Evolutionary conservation across 2,797 vertebrate genomes (phyloP).

Genomic region (Cossypha heuglini): DNA sequence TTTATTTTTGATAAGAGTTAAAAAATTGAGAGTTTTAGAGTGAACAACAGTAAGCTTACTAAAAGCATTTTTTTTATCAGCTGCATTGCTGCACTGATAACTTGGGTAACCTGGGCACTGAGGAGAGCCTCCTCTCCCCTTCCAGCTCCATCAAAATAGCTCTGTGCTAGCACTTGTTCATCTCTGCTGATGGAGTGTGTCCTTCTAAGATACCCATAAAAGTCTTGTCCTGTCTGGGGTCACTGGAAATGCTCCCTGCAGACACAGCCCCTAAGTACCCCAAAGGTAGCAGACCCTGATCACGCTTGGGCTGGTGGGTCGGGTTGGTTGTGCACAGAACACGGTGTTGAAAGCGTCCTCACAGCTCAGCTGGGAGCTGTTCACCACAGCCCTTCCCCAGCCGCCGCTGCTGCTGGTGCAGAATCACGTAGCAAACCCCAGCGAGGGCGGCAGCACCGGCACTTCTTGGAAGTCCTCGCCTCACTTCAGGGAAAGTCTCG

Average conservation of each 20-base stretch:
- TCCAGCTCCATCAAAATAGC: background rate
- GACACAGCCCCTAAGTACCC: background rate
- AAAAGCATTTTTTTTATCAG: background rate
- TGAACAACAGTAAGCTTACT: background rate
- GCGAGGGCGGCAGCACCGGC: fast-evolving
- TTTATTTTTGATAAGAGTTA: background rate
- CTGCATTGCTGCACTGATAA: background rate
- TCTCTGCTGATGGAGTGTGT: background rate
- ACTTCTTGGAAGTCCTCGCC: background rate
- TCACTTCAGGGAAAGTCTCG: background rate
- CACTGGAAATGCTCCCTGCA: background rate
- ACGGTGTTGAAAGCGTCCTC: background rate
- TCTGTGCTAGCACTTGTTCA: background rate
- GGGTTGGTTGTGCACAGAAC: background rate
- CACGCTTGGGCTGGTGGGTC: fast-evolving
- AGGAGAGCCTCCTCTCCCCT: background rate
- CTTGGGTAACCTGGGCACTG: background rate
- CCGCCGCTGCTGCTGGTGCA: background rate
- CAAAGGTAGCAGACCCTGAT: background rate
- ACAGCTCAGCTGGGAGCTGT: background rate
- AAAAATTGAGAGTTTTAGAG: background rate
- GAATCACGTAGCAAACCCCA: background rate
- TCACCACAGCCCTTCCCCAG: background rate
- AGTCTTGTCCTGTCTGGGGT: background rate
- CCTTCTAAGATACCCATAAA: background rate